Evolutionary conservation across 2,797 vertebrate genomes (phyloP).

Genomic region (Petrocephalus sullivani): DNA sequence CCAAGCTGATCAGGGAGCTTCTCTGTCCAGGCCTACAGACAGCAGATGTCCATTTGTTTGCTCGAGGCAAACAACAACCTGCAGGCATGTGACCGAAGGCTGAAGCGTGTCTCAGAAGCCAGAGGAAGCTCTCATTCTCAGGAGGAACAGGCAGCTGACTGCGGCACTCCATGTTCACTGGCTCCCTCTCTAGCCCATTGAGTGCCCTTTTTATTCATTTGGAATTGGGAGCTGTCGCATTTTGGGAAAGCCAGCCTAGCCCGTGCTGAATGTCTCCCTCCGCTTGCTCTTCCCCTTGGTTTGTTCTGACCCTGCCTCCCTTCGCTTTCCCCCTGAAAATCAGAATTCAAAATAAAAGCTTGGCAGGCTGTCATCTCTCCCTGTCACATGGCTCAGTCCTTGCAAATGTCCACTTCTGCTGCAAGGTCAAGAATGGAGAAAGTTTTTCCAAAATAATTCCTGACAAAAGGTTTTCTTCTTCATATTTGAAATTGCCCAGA

Average conservation of each 20-base stretch:
- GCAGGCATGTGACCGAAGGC: neutral
- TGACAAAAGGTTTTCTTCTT: neutral
- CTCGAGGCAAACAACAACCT: conserved; percentile 7
- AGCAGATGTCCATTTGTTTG: neutral
- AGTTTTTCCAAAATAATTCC: neutral
- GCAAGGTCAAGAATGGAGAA: neutral
- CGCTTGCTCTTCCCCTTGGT: neutral
- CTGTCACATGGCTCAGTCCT: neutral
- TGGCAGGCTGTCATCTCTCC: neutral
- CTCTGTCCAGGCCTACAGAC: neutral
- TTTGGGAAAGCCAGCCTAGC: neutral
- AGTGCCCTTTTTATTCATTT: neutral
- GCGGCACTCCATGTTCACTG: neutral
- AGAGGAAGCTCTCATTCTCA: neutral
- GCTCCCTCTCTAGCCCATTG: neutral
- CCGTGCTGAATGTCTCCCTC: neutral
- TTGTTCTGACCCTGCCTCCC: neutral
- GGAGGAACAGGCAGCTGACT: neutral
- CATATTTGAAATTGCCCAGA: neutral
- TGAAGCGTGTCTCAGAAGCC: neutral
- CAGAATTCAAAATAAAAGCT: neutral
- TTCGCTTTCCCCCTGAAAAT: neutral
- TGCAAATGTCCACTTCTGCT: neutral
- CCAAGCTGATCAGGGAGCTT: neutral
- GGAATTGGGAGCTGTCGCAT: neutral